Evolutionary conservation across 1,140 invertebrate species (phyloP).

Genomic region (Drosophila pseudoobscura): DNA sequence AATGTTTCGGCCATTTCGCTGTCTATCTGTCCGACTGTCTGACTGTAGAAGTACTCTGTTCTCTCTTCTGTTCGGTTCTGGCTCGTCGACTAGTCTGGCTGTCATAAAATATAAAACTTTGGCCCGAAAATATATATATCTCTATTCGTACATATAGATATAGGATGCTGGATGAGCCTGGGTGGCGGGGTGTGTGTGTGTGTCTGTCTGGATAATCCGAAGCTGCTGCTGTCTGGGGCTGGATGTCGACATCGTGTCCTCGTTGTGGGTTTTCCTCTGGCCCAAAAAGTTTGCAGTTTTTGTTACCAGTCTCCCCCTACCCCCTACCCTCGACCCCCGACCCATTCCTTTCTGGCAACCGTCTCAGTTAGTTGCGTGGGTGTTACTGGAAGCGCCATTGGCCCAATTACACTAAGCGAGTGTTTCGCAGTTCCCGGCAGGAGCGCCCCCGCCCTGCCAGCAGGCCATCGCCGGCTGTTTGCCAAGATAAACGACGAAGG

Average conservation of each 20-base stretch:
- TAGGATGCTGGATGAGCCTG: not conserved
- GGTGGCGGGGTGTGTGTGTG: constrained; percentile 12
- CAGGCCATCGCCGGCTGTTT: constrained; percentile 43
- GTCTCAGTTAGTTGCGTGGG: constrained; percentile 63
- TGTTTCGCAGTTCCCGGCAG: constrained; percentile 66
- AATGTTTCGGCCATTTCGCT: constrained; percentile 61
- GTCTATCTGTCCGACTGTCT: constrained; percentile 20
- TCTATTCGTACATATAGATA: constrained; percentile 3
- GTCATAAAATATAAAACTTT: constrained; percentile 80
- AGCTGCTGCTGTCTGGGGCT: constrained; percentile 24
- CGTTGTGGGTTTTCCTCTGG: constrained; percentile 32
- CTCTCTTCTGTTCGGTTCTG: constrained; percentile 24
- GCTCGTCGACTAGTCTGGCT: constrained; percentile 44
- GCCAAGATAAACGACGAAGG: constrained; percentile 74
- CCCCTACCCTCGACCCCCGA: too few species aligned
- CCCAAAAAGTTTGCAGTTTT: constrained; percentile 74
- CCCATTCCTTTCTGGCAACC: constrained; percentile 45
- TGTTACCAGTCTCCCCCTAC: constrained; percentile 42
- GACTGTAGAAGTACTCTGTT: constrained; percentile 12
- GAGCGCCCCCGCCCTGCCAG: not conserved
- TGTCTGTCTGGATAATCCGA: constrained; percentile 24
- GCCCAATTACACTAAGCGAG: constrained; percentile 81
- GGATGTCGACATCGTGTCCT: constrained; percentile 36
- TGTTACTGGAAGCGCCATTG: constrained; percentile 72
- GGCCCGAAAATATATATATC: constrained; percentile 54